phyloP scores from a whole-genome alignment of 2,888 invertebrate genomes.

The Hecatera dysodea region DNA sequence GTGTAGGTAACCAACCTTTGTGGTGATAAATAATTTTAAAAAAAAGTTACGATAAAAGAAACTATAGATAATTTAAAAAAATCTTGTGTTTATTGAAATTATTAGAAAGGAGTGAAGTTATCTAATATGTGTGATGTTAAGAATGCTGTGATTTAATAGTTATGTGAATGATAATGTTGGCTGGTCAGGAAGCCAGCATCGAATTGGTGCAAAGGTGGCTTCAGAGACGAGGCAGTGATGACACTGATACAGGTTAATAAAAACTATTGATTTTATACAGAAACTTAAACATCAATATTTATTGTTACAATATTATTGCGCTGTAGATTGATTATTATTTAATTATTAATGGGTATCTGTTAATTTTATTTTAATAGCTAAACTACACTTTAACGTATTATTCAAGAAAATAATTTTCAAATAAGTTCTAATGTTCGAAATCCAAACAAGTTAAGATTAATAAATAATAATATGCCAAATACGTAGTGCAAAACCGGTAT shows the following conservation, averaged over 20 bases:
- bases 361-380: no score
- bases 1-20: slow-evolving; percentile 16
- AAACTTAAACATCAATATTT: not conserved
- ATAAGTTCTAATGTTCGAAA: no score
- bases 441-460: not conserved
- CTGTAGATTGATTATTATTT: no score
- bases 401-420: no score
- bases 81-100: slow-evolving; percentile 42
- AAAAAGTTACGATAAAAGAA: slow-evolving; percentile 28
- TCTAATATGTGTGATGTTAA: slow-evolving; percentile 60
- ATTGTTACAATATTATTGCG: no score
- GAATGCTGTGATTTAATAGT: slow-evolving; percentile 73
- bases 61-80: not conserved
- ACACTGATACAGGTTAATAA: slow-evolving; percentile 80
- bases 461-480: not conserved
- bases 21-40: slow-evolving; percentile 25
- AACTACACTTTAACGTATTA: no score
- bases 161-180: slow-evolving; percentile 87
- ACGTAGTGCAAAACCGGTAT: slow-evolving; percentile 14
- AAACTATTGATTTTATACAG: not conserved
- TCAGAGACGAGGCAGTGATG: slow-evolving; percentile 82
- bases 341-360: no score
- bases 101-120: slow-evolving; percentile 45
- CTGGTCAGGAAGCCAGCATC: slow-evolving; percentile 87
- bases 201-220: slow-evolving; percentile 88